Evolutionary conservation across 2,888 invertebrate genomes (phyloP).

Genomic region (Brachypterus glaber): DNA sequence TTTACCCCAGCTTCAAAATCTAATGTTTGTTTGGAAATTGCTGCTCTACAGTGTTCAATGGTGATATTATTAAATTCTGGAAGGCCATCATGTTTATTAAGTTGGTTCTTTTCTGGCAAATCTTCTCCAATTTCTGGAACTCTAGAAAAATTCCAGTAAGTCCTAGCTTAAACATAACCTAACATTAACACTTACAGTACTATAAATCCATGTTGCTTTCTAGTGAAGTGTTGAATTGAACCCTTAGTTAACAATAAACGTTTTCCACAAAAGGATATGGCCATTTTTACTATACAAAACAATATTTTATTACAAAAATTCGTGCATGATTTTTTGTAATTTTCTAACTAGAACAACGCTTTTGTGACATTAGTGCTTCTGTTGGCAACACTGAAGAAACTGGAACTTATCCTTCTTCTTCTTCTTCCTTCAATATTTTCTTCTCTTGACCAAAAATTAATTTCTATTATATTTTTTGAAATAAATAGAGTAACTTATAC

Average conservation of each 20-base stretch:
- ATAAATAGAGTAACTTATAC: too few relatives aligned
- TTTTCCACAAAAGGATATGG: constrained; percentile 36
- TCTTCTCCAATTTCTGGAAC: constrained; percentile 81
- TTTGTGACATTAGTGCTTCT: too few relatives aligned
- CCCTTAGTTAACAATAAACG: constrained; percentile 21
- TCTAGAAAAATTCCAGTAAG: constrained; percentile 39
- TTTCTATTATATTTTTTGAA: too few relatives aligned
- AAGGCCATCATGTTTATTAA: constrained; percentile 62
- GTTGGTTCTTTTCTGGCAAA: constrained; percentile 61
- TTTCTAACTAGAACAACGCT: too few relatives aligned
- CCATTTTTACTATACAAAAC: constrained; percentile 27
- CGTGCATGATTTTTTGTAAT: too few relatives aligned
- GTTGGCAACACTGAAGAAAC: too few relatives aligned
- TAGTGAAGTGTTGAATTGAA: constrained; percentile 18
- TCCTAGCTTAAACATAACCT: constrained; percentile 11
- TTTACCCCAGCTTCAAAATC: constrained; percentile 71
- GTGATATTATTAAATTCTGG: constrained; percentile 75
- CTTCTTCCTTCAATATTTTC: too few relatives aligned
- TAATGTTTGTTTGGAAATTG: constrained; percentile 71
- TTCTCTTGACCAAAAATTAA: too few relatives aligned
- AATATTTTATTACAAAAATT: too few relatives aligned
- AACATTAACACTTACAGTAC: constrained; percentile 52
- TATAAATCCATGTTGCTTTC: constrained; percentile 52
- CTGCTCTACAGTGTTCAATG: constrained; percentile 75
- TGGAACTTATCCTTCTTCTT: too few relatives aligned